Percentiles rank a stretch among this genome's conserved stretches.
Conservation (phyloP, 2,888 invertebrate genomes). For the Cryptus armator region DNA sequence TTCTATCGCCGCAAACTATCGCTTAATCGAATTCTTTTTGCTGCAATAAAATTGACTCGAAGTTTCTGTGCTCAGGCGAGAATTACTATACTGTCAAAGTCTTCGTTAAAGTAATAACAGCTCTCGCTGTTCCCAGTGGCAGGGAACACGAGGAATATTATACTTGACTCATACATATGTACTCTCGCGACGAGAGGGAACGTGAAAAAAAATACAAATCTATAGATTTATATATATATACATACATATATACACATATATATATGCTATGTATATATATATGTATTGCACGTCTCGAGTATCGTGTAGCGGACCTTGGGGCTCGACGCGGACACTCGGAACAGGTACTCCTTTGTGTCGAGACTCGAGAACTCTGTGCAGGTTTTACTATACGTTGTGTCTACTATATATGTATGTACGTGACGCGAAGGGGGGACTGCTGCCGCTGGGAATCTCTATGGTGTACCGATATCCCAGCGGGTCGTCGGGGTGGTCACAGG, state of each 20-base stretch:
- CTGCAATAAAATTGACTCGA: neutral
- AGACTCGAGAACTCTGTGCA: conserved; percentile 40
- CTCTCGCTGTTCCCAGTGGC: conserved; percentile 19
- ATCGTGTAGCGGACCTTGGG: conserved; percentile 61
- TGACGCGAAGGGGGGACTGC: neutral
- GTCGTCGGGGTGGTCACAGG: conserved; percentile 20
- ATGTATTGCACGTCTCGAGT: conserved; percentile 47
- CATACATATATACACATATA: neutral
- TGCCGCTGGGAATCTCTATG: conserved; percentile 15
- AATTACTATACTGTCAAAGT: conserved; percentile 43
- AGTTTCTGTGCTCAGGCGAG: neutral
- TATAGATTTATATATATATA: conserved; percentile 17
- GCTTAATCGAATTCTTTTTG: neutral
- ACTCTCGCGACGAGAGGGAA: conserved; percentile 23
- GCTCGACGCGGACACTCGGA: conserved; percentile 58
- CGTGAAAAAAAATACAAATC: conserved; percentile 27
- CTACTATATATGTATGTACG: neutral
- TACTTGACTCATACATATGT: neutral
- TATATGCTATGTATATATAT: neutral
- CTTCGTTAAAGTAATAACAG: conserved; percentile 41
- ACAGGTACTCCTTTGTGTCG: conserved; percentile 64
- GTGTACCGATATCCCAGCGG: neutral
- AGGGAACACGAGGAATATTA: neutral
- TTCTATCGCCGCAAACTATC: neutral
- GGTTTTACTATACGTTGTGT: conserved; percentile 5